Percentiles rank a stretch among this genome's conserved stretches.
phyloP scores from a whole-genome alignment of 2,113 vertebrate genomes.

The Pteruthius melanotis region DNA sequence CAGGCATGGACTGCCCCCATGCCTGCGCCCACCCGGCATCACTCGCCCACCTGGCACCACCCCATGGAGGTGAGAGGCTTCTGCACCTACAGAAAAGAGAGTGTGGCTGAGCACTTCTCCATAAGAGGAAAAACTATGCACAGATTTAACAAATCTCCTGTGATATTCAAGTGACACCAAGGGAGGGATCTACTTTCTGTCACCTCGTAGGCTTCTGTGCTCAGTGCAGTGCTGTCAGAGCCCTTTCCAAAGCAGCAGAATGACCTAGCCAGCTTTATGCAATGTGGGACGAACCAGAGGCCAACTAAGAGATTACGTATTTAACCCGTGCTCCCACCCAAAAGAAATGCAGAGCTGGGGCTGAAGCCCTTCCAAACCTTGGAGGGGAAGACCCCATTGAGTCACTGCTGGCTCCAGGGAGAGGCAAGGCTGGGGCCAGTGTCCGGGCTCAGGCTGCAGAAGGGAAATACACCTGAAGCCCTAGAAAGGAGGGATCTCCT shows the following conservation, averaged over 20 bases:
- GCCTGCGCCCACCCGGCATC: neutral
- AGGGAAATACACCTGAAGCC: neutral
- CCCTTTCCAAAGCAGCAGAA: neutral
- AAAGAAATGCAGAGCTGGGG: neutral
- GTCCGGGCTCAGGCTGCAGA: neutral
- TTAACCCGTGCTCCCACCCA: neutral
- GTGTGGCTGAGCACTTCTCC: neutral
- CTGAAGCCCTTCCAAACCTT: neutral
- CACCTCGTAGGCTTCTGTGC: neutral
- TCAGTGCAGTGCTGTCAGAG: neutral
- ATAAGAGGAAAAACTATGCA: slow-evolving; percentile 19
- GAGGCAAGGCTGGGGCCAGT: neutral
- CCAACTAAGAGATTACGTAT: neutral
- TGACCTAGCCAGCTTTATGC: neutral
- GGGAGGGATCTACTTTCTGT: neutral
- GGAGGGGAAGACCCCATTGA: neutral
- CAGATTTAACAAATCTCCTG: slow-evolving; percentile 6
- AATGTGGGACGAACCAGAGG: neutral
- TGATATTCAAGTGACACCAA: neutral
- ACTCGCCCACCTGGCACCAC: neutral
- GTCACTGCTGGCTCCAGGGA: neutral
- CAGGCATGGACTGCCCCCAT: neutral
- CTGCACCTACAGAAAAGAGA: slow-evolving; percentile 23
- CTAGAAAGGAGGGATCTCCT: neutral
- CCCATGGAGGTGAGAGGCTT: slow-evolving; percentile 6